Evolutionary conservation across 1,140 invertebrate species (phyloP).

Genomic region (Rhynchophorus ferrugineus): DNA sequence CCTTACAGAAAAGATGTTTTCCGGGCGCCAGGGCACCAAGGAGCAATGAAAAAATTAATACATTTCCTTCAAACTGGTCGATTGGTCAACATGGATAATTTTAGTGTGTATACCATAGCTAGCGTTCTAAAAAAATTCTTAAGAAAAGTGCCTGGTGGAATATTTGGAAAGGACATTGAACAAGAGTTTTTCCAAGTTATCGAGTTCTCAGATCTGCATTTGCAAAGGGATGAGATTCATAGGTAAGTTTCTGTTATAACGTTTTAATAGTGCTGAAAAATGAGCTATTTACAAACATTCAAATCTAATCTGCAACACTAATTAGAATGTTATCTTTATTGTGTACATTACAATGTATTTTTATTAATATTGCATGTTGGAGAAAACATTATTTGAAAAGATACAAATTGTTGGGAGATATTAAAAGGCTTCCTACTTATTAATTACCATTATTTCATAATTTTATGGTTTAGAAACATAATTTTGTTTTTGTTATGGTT

Average conservation of each 20-base stretch:
- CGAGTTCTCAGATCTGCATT: slow-evolving; percentile 64
- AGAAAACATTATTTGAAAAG: too few species aligned
- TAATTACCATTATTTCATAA: too few species aligned
- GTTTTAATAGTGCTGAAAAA: too few species aligned
- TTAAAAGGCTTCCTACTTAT: too few species aligned
- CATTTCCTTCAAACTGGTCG: slow-evolving; percentile 91
- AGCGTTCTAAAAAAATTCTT: slow-evolving; percentile 97
- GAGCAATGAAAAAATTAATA: slow-evolving; percentile 92
- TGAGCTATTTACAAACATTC: too few species aligned
- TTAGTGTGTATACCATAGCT: slow-evolving; percentile 96
- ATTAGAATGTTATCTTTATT: too few species aligned
- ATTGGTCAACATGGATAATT: slow-evolving; percentile 95
- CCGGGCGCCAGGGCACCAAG: slow-evolving; percentile 87
- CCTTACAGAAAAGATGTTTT: slow-evolving; percentile 89
- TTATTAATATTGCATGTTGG: too few species aligned
- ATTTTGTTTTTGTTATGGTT: too few species aligned
- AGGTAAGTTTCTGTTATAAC: slow-evolving; percentile 53
- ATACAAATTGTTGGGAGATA: too few species aligned
- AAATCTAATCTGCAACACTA: too few species aligned
- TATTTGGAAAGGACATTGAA: slow-evolving; percentile 88
- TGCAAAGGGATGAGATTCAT: slow-evolving; percentile 87
- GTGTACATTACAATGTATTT: too few species aligned
- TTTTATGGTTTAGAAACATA: too few species aligned
- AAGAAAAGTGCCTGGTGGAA: slow-evolving; percentile 93
- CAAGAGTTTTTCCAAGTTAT: slow-evolving; percentile 84